Evolutionary conservation across 2,888 invertebrate species (phyloP).

Genomic region (Invenusta paracnida): DNA sequence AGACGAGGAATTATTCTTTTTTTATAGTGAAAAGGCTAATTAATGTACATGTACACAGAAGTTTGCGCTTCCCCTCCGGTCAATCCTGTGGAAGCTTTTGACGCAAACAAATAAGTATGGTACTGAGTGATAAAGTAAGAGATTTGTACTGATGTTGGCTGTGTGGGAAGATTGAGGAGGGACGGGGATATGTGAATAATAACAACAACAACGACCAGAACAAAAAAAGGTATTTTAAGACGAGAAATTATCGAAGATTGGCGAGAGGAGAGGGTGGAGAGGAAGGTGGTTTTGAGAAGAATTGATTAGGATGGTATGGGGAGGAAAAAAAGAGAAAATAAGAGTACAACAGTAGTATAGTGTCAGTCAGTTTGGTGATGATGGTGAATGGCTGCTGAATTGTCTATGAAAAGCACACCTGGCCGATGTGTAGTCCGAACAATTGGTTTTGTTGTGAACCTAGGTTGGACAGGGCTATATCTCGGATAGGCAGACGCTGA

Average conservation of each 20-base stretch:
- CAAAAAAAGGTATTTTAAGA: too few relatives aligned
- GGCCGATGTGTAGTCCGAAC: constrained; percentile 8
- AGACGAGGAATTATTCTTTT: background rate
- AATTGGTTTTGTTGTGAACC: background rate
- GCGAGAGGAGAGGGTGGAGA: background rate
- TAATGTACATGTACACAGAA: constrained; percentile 26
- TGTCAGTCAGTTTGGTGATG: too few relatives aligned
- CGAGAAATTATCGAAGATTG: too few relatives aligned
- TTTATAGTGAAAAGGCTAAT: constrained; percentile 1
- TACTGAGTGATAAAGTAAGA: too few relatives aligned
- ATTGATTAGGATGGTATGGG: background rate
- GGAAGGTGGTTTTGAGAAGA: background rate
- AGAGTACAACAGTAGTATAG: too few relatives aligned
- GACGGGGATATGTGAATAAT: too few relatives aligned
- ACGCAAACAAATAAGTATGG: too few relatives aligned
- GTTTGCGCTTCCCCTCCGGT: too few relatives aligned
- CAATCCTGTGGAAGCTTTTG: too few relatives aligned
- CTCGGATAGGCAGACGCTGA: background rate
- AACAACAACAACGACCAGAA: too few relatives aligned
- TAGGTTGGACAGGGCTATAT: background rate
- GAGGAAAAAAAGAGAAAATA: background rate
- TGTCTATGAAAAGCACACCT: background rate
- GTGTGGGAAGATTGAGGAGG: too few relatives aligned
- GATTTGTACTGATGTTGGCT: too few relatives aligned
- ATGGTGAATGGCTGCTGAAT: background rate